phyloP scores from a whole-genome alignment of 2,113 vertebrate genomes.

The Dicaeum eximium region DNA sequence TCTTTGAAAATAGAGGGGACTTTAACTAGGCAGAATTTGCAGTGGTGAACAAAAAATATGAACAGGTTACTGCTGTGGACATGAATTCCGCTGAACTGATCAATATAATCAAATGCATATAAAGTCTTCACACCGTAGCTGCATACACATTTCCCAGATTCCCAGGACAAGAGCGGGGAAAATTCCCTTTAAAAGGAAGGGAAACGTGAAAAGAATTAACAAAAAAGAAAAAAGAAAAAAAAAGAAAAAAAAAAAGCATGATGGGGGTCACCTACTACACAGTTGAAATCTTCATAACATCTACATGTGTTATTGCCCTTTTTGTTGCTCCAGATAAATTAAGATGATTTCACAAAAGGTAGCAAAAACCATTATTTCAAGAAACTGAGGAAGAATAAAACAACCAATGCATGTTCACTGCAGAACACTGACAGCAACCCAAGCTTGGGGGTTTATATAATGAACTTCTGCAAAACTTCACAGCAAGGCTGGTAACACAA shows the following conservation, averaged over 20 bases:
- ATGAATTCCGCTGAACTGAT: not conserved
- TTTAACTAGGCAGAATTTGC: constrained; percentile 2
- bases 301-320: not conserved
- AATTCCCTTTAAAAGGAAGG: not conserved
- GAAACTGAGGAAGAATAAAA: not conserved
- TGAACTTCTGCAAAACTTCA: constrained; percentile 16
- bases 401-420: not conserved
- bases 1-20: not conserved
- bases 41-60: not conserved
- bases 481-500: not conserved
- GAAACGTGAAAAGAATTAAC: not conserved
- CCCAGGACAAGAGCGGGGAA: not conserved
- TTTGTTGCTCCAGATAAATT: not conserved
- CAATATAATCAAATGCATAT: not conserved
- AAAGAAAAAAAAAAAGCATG: no score
- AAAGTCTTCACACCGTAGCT: not conserved
- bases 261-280: not conserved
- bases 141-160: not conserved
- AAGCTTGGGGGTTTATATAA: not conserved
- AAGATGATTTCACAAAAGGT: not conserved
- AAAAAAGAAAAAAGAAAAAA: not conserved
- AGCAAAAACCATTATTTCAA: not conserved
- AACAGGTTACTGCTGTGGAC: not conserved
- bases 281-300: not conserved
- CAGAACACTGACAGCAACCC: not conserved